Conservation (phyloP, 2,888 invertebrate species). For the Apamea crenata region DNA sequence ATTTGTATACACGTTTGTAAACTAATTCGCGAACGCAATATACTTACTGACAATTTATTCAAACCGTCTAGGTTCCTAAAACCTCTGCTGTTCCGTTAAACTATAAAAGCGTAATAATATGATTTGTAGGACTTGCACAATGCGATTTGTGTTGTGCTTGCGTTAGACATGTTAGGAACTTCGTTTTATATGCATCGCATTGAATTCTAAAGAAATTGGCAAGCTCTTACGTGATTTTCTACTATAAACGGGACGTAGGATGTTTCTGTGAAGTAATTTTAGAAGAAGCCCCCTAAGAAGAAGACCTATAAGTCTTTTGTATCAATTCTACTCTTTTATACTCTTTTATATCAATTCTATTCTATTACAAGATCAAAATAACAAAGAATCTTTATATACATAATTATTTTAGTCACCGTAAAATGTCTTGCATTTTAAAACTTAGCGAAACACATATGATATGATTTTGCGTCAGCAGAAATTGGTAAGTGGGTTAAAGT, state of each 20-base stretch:
- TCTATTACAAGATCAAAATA: too few relatives aligned
- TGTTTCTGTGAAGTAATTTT: neutral
- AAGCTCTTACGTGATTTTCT: conserved; percentile 15
- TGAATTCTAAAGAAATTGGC: conserved; percentile 46
- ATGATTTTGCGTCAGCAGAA: too few relatives aligned
- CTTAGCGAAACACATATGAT: too few relatives aligned
- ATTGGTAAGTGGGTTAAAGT: too few relatives aligned
- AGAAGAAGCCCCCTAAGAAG: too few relatives aligned
- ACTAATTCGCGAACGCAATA: neutral
- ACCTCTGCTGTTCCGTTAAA: neutral
- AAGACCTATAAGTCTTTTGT: neutral
- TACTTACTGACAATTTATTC: neutral
- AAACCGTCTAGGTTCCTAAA: neutral
- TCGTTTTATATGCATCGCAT: conserved; percentile 7
- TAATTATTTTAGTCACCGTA: too few relatives aligned
- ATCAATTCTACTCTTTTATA: neutral
- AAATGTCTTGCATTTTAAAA: too few relatives aligned
- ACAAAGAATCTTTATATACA: too few relatives aligned
- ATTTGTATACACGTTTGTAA: neutral
- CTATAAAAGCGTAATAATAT: conserved; percentile 13
- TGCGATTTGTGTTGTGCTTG: conserved; percentile 40
- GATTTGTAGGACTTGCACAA: conserved; percentile 27
- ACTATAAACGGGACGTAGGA: neutral
- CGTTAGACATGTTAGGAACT: conserved; percentile 43
- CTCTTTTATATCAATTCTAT: neutral